phyloP scores from a whole-genome alignment of 2,888 invertebrate genomes.

The Pterostichus niger region DNA sequence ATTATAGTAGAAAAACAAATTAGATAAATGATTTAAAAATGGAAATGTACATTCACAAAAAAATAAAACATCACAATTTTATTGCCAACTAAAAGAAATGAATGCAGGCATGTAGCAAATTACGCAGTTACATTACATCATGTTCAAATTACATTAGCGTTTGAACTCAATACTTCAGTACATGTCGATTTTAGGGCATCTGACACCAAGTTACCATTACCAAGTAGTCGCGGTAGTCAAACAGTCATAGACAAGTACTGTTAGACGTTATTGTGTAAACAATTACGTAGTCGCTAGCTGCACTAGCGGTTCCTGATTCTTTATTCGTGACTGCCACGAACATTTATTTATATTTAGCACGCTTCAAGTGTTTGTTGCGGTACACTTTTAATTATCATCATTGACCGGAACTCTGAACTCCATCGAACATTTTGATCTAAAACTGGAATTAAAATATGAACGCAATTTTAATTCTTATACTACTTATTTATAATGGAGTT shows the following conservation, averaged over 20 bases:
- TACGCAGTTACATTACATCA: neutral
- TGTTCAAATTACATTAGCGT: neutral
- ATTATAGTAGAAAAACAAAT: too few species aligned
- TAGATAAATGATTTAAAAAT: too few species aligned
- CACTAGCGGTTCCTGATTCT: conserved; percentile 52
- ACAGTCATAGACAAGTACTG: conserved; percentile 12
- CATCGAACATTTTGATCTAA: too few species aligned
- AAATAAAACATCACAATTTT: too few species aligned
- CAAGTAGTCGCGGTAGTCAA: neutral
- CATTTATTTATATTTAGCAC: conserved; percentile 57
- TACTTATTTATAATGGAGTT: too few species aligned
- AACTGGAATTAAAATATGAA: too few species aligned
- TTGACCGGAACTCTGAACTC: too few species aligned
- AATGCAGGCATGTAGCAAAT: neutral
- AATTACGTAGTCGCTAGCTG: conserved; percentile 40
- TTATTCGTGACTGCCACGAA: conserved; percentile 53
- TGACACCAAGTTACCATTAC: neutral
- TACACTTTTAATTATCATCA: conserved; percentile 35
- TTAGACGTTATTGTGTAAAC: conserved; percentile 52
- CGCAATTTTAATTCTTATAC: too few species aligned
- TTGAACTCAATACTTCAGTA: conserved; percentile 28
- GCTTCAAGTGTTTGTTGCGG: conserved; percentile 54
- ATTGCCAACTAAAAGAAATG: neutral
- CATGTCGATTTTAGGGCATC: conserved; percentile 10
- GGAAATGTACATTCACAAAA: too few species aligned